A percentile compares a stretch with the other conserved stretches of the same genome.
Evolutionary conservation across 2,113 vertebrate species (phyloP).

Genomic region (Apteryx mantelli): DNA sequence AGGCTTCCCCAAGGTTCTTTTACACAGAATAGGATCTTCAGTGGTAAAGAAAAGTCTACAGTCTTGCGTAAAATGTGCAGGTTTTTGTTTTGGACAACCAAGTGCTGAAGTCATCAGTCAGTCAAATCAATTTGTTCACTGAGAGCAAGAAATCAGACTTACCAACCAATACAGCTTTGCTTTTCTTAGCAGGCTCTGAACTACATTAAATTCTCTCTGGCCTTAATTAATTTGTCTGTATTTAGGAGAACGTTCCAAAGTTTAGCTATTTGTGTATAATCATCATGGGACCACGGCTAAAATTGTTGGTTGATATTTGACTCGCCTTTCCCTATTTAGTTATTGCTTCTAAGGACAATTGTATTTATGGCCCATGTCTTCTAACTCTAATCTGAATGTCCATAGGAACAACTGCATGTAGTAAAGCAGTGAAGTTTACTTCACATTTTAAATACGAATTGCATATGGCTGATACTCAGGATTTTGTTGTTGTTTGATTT

Average conservation of each 20-base stretch:
- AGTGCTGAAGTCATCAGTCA: neutral
- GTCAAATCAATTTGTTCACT: neutral
- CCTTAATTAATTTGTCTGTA: constrained; percentile 27
- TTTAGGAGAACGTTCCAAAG: constrained; percentile 15
- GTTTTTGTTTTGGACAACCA: neutral
- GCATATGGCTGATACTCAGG: neutral
- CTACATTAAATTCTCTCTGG: neutral
- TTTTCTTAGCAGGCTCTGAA: neutral
- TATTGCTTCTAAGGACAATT: neutral
- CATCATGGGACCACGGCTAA: neutral
- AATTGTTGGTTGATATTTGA: constrained; percentile 32
- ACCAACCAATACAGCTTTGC: neutral
- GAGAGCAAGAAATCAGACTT: neutral
- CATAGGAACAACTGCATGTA: neutral
- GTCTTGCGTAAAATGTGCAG: neutral
- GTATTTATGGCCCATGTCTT: neutral
- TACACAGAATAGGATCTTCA: neutral
- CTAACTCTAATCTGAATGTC: neutral
- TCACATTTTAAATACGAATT: neutral
- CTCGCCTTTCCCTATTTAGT: constrained; percentile 26
- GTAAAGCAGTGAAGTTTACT: neutral
- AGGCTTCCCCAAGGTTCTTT: neutral
- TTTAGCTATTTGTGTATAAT: constrained; percentile 13
- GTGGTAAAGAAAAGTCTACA: neutral
- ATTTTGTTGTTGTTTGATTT: neutral